Evolutionary conservation across 2,888 invertebrate genomes (phyloP), one percentile per base, ranked within the genome.

Genomic region (Catocala sponsa): DNA sequence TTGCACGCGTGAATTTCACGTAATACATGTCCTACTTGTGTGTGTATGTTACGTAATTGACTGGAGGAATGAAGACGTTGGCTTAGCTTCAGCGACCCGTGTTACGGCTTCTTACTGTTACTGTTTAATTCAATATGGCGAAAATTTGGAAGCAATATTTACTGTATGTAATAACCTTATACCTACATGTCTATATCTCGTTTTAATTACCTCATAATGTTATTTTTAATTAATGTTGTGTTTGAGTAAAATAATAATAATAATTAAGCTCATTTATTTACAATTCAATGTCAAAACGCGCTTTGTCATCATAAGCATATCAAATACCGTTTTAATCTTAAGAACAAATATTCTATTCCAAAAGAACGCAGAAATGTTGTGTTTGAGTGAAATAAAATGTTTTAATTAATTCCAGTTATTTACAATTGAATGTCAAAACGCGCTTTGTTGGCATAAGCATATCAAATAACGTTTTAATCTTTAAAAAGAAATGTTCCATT

Each of bases 271-370:
- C 25, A 25, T 0, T 15, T 15, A 25, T 25, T 25, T 25, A 2
- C 25, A 25, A 4, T 25, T 2, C 4, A 25, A 25, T 2, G 25
- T 25, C 25, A 25, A 25, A 25, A 25, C 25, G 25, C 25, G 25
- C 25, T 25, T 25, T 2, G 25, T 25, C 25, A 2, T 2, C 1
- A 25, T 25, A 25, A 25, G 25, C 2, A 25, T 25, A 25, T 50
- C 12, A 50, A 50, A 12, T 6, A 13, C 6, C 12, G 60, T 55
- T 70, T 68, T 61, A 61, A 60, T 60, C 48, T 61, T 53, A 42
- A 62, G 57, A 65, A 67, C 57, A 71, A 71, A 71, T 63, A 46
- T 57, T 54, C 46, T 38, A 58, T 49, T 55, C 52, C 59, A 63
- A 51, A 63, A 61, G 59, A 62, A 64, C 48, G 6, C 67, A 60